Conservation (phyloP, 2,888 invertebrate species). For the Agrochola lota region DNA sequence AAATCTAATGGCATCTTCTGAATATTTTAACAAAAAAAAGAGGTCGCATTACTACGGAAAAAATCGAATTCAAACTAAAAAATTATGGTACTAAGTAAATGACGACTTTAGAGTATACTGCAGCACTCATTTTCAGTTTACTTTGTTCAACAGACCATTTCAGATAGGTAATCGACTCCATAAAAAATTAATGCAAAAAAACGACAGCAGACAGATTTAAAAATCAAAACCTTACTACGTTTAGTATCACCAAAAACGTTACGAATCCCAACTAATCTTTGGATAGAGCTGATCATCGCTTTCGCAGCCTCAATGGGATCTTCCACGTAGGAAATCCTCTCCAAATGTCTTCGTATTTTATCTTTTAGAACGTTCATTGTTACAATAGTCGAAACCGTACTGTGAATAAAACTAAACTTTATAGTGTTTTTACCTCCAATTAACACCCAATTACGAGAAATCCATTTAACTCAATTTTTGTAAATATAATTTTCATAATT, state of each 20-base stretch:
- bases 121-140: not conserved
- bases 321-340: slow-evolving; percentile 56
- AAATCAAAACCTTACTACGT: slow-evolving; percentile 65
- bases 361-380: slow-evolving; percentile 50
- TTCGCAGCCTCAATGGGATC: slow-evolving; percentile 75
- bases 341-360: slow-evolving; percentile 36
- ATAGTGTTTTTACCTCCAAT: slow-evolving; percentile 6
- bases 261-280: slow-evolving; percentile 75
- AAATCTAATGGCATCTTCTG: not conserved
- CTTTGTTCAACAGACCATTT: not conserved
- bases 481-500: slow-evolving; percentile 35
- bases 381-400: slow-evolving; percentile 4
- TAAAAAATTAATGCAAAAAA: not conserved
- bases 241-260: slow-evolving; percentile 77
- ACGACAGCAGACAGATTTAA: not conserved
- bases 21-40: slow-evolving; percentile 3
- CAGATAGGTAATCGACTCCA: not conserved
- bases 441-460: slow-evolving; percentile 40
- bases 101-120: not conserved
- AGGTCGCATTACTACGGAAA: not conserved
- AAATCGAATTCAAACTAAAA: too few species aligned
- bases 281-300: slow-evolving; percentile 74
- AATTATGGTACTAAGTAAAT: not conserved
- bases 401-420: slow-evolving; percentile 16
- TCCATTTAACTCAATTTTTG: slow-evolving; percentile 18